Base-by-base conservation (phyloP, 2,797 vertebrate genomes). In the Hypotaenidia philippensis region DNA sequence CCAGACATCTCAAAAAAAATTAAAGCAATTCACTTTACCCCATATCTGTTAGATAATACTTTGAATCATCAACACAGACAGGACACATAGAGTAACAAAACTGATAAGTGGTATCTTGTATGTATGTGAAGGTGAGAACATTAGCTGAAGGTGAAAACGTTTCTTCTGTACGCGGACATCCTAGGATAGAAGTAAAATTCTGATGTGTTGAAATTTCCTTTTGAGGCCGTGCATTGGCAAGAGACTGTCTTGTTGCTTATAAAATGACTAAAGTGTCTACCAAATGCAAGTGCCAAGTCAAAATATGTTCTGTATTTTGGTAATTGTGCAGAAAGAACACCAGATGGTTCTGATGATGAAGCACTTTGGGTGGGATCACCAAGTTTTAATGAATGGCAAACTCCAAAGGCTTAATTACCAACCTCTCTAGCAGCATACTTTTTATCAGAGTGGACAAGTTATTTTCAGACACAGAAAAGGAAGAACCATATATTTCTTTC, bases 231-330 rank as follows among this genome's bases (percentile, higher is more conserved):
- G 74, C 93, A 95, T 97, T 97, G 93, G 90, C 96, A 97, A 90
- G 83, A 85, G 91, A 52, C 41, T 95, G 71, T 93, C 96, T 77
- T 96, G 74, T 96, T 96, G 87, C 89, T 97, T 95, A 70, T 94
- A 96, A 96, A 94, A 84, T 97, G 91, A 94, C 78, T 96, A 52
- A 95, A 96, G 94, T 93, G 94, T 97, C 92, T 96, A 96, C 92
- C 79, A 96, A 97, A 97, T 95, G 69, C 87, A 93, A 97, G 94
- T 97, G 95, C 95, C 97, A 98, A 97, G 94, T 97, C 96, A 98
- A 90, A 95, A 90, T 95, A 87, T 87, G 77, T 95, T 96, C 88
- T 94, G 78, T 97, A 92, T 97, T 98, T 97, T 97, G 93, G 93
- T 97, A 97, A 97, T 97, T 97, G 94, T 97, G 93, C 86, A 96